Conservation (phyloP, 2,113 vertebrate genomes). For the Asarcornis scutulata region DNA sequence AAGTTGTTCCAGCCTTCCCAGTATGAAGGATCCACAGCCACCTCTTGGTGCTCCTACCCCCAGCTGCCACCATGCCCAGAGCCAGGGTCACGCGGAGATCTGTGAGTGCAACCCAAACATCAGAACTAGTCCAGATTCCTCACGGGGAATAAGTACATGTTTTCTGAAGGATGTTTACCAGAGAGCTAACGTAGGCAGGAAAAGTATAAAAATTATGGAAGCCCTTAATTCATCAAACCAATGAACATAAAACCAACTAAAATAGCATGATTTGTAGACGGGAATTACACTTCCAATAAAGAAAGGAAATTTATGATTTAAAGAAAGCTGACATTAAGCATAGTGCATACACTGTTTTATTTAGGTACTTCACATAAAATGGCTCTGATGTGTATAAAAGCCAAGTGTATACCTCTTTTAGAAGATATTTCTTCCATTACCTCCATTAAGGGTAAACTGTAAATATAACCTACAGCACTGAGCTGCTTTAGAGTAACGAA, state of each 20-base stretch:
- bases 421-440: background rate
- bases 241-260: background rate
- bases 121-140: background rate
- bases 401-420: background rate
- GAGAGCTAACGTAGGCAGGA: background rate
- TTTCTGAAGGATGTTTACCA: background rate
- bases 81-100: background rate
- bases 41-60: rapidly evolving
- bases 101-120: background rate
- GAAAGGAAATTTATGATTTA: slow-evolving; percentile 20
- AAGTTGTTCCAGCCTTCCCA: background rate
- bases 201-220: slow-evolving; percentile 21
- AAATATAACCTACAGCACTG: background rate
- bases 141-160: background rate
- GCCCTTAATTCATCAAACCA: background rate
- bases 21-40: rapidly evolving
- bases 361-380: background rate
- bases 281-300: slow-evolving; percentile 48
- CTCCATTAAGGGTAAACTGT: background rate
- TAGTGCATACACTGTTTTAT: background rate
- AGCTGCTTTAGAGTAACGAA: background rate
- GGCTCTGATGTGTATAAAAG: background rate
- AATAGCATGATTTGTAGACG: slow-evolving; percentile 12
- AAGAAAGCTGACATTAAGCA: background rate
- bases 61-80: rapidly evolving